A percentile compares a stretch with the other conserved stretches of the same genome.
Conservation (phyloP, 1,140 invertebrate species). For the Whitmania pigra region DNA sequence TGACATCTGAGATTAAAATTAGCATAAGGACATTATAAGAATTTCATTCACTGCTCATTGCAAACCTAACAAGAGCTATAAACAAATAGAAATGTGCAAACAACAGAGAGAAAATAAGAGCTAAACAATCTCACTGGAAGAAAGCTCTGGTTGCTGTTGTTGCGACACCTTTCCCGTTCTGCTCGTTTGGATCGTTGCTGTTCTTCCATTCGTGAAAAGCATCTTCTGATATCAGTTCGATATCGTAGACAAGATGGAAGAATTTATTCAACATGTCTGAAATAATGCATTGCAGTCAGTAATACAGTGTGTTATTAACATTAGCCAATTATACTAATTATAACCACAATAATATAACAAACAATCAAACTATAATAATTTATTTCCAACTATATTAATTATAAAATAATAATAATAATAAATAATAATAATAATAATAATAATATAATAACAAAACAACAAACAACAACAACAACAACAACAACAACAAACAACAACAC, state of each 20-base stretch:
- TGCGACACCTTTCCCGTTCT: conserved; percentile 50
- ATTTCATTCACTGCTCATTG: too few relatives aligned
- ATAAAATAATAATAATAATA: too few relatives aligned
- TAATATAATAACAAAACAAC: too few relatives aligned
- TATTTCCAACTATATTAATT: too few relatives aligned
- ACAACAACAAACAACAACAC: too few relatives aligned
- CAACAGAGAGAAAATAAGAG: background rate
- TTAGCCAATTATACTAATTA: too few relatives aligned
- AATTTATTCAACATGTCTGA: conserved; percentile 46
- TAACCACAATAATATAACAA: too few relatives aligned
- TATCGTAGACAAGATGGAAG: conserved; percentile 49
- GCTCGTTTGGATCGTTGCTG: conserved; percentile 44
- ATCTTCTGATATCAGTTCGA: conserved; percentile 51
- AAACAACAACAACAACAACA: too few relatives aligned
- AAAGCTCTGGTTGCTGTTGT: conserved; percentile 49
- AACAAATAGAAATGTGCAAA: background rate
- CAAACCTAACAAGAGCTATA: background rate
- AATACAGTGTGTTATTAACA: too few relatives aligned
- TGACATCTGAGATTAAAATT: too few relatives aligned
- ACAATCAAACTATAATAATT: too few relatives aligned
- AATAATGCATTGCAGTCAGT: conserved; percentile 24
- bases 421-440: background rate
- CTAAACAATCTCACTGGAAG: conserved; percentile 35
- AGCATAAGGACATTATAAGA: too few relatives aligned
- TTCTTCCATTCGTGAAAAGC: conserved; percentile 51